phyloP scores from a whole-genome alignment of 2,888 invertebrate genomes.

The Mesorhabditis belari region DNA sequence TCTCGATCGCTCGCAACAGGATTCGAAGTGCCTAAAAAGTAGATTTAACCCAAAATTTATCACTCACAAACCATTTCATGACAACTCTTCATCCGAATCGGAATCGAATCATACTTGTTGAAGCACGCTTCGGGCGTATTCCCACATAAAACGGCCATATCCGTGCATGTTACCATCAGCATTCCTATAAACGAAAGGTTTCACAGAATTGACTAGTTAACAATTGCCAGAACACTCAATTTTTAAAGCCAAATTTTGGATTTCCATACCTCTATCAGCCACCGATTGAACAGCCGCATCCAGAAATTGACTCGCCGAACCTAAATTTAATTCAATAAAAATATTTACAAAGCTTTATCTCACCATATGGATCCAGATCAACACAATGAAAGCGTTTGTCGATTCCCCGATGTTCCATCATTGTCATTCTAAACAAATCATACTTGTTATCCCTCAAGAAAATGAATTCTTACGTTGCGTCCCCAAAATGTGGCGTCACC shows the following conservation, averaged over 20 bases:
- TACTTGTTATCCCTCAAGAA: conserved; percentile 5
- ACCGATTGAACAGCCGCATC: conserved; percentile 70
- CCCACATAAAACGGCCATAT: conserved; percentile 86
- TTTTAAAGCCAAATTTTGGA: neutral
- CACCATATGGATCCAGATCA: conserved; percentile 95
- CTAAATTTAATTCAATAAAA: too few relatives aligned
- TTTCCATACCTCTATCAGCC: conserved; percentile 54
- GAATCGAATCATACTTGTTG: conserved; percentile 83
- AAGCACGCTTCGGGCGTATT: conserved; percentile 88
- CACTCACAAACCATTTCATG: conserved; percentile 78
- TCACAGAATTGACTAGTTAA: neutral
- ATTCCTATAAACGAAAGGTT: conserved; percentile 65
- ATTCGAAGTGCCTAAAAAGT: conserved; percentile 75
- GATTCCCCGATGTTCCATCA: conserved; percentile 71
- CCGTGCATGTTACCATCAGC: conserved; percentile 88
- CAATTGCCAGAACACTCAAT: neutral
- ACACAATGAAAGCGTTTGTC: conserved; percentile 74
- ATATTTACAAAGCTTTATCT: too few relatives aligned
- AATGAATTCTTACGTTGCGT: conserved; percentile 69
- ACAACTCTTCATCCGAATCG: conserved; percentile 75
- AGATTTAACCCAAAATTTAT: neutral
- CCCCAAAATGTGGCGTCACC: conserved; percentile 71
- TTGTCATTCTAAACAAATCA: conserved; percentile 65
- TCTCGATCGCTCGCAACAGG: conserved; percentile 78
- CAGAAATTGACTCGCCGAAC: conserved; percentile 84